Base-by-base conservation (phyloP, 2,113 vertebrate species). In the Macquaria ambigua region DNA sequence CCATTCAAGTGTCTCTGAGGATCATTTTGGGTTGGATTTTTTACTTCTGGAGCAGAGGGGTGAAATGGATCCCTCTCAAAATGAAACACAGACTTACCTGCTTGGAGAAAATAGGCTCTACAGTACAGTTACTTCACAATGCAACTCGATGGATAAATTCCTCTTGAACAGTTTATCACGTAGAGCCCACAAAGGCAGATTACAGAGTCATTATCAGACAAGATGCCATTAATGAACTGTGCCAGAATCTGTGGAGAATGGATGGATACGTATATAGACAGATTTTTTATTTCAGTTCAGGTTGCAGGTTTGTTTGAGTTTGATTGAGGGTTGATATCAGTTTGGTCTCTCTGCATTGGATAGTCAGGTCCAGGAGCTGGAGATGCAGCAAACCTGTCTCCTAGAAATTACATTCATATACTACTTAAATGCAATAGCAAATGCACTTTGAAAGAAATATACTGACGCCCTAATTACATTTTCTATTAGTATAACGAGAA, bases 1-100 rank as follows among this genome's bases (percentile, higher is more conserved):
- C 74, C 56, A 52, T 77, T 81, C 67, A 61, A 21, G 69, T 28
- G 59, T 82, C 80, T 73, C 85, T 16, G 53, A 74, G 87, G 82
- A 87, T 77, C 41, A 34, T 74, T 86, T 72, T 83, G 48, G 48
- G 69, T 39, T 69, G 46, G 74, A 74, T 52, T 84, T 58, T 31
- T 71, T 63, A 34, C 70, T 48, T 56, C 52, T 76, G 1, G 1
- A 69, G 62, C 43, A 55, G 31, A 74, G n/a, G 53, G 79, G 25
- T 2, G 4, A 73, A 86, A 86, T 84, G 59, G 82, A 90, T 86
- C 83, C 86, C 56, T 81, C 58, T 76, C 75, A 21, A 58, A 90
- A 81, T 78, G 59, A 91, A 90, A 87, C 79, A 68, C 37, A 84
- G 50, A 61, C 48, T 3, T 28, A 81, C 41, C 68, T 64, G 61